A percentile compares a stretch with the other conserved stretches of the same genome.
phyloP scores from a whole-genome alignment of 2,113 vertebrate genomes.

The crab-eating macaque (Macaca fascicularis) region DNA sequence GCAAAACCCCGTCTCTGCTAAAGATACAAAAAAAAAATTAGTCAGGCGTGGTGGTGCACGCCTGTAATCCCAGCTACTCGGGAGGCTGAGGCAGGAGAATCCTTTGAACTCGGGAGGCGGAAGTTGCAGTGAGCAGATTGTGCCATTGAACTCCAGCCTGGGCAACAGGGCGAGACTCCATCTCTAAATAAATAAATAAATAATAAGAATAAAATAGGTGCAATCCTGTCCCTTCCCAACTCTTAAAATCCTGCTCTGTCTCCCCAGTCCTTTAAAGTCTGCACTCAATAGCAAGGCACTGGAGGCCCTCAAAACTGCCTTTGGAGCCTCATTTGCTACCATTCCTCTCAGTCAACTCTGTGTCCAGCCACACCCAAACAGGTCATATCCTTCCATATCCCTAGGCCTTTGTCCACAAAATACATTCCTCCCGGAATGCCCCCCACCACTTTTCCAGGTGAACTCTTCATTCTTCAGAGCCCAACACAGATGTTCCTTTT shows the following conservation, averaged over 20 bases:
- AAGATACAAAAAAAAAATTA: too few species aligned
- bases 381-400: constrained; percentile 46
- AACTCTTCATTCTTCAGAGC: neutral
- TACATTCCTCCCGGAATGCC: neutral
- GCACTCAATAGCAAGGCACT: neutral
- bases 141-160: too few species aligned
- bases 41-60: too few species aligned
- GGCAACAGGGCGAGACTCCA: too few species aligned
- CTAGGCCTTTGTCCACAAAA: constrained; percentile 10
- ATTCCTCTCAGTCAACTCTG: constrained; percentile 14
- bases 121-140: too few species aligned
- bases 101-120: too few species aligned
- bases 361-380: constrained; percentile 56
- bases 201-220: neutral
- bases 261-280: constrained; percentile 36
- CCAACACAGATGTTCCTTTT: neutral
- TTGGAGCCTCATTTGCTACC: constrained; percentile 1
- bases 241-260: constrained; percentile 23
- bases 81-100: too few species aligned
- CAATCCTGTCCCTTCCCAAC: constrained; percentile 6
- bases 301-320: neutral
- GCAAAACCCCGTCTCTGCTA: too few species aligned
- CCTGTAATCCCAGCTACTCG: too few species aligned
- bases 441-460: constrained; percentile 9
- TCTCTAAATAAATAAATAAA: too few species aligned